Evolutionary conservation across 2,888 invertebrate species (phyloP), one percentile per base, ranked within the genome.

Genomic region (Hirtodrosophila duncani): DNA sequence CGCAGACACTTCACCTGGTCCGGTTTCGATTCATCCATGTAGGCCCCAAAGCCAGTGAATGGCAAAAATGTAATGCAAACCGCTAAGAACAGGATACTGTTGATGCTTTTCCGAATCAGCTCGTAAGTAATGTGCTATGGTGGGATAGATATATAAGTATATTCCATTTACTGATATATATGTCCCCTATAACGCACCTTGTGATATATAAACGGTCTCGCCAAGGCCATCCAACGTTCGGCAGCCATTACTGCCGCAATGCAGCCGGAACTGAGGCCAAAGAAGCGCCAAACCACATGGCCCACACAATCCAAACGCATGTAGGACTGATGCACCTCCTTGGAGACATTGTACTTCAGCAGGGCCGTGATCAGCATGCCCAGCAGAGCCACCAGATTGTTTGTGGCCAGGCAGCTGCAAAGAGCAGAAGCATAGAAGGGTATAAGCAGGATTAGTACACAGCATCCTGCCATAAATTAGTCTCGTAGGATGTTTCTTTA

Each of bases 171-270:
- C n/a, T 39, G 1, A 23, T 21, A 17, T 20, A 11, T 14, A n/a
- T 3, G 14, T 4, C 7, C 8, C 30, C 3, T 26, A 27, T 13
- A 26, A 13, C 65, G 41, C 48, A 95, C 95, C 92, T 94, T 94
- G 86, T 95, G 95, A 85, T 95, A 96, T 72, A 93, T 89, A 87
- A 96, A 96, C 24, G 95, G 95, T 66, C 93, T 89, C 7, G 95
- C 94, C 68, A 96, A 90, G 13, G 96, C 95, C 81, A 95, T 89
- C 91, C 93, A 96, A 64, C 96, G 89, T 87, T 96, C 95, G 21
- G 92, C 90, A 7, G 95, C 95, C 95, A 96, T 96, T 48, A 95
- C 92, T 81, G 94, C 91, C 13, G 95, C 94, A 72, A 95, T 94
- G 87, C 94, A 94, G 29, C 95, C 95, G 67, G 95, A 94, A 80